Conservation (phyloP, 1,140 invertebrate species). For the Scaptomyza pallida region DNA sequence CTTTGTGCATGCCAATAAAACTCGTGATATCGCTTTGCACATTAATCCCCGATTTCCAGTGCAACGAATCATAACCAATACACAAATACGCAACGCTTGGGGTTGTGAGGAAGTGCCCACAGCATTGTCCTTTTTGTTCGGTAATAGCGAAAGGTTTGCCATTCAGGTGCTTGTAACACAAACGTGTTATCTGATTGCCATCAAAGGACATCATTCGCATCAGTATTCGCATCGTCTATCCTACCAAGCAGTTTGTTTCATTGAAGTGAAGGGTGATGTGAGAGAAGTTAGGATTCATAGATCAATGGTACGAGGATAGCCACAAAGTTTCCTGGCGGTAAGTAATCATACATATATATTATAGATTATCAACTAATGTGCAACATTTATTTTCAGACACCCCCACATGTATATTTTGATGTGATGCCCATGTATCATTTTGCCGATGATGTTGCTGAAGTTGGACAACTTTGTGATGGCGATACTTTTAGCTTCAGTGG, state of each 20-base stretch:
- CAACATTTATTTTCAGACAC: background rate
- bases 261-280: constrained; percentile 87
- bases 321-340: constrained; percentile 83
- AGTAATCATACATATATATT: constrained; percentile 20
- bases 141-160: constrained; percentile 79
- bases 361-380: background rate
- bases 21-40: constrained; percentile 90
- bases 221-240: constrained; percentile 87
- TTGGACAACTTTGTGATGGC: background rate
- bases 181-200: constrained; percentile 86
- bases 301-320: constrained; percentile 84
- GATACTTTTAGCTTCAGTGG: constrained; percentile 13
- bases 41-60: constrained; percentile 90
- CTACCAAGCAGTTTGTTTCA: constrained; percentile 84
- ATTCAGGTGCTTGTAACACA: constrained; percentile 84
- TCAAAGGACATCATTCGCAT: constrained; percentile 89
- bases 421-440: background rate
- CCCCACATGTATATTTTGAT: background rate
- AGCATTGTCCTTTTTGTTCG: constrained; percentile 80
- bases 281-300: constrained; percentile 84
- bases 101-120: constrained; percentile 89
- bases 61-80: constrained; percentile 90
- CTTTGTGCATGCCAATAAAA: constrained; percentile 84
- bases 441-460: background rate
- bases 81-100: constrained; percentile 86